A percentile compares a stretch with the other conserved stretches of the same genome.
Evolutionary conservation across 1,140 invertebrate genomes (phyloP).

Genomic region (Yoshiicerus persimilis): DNA sequence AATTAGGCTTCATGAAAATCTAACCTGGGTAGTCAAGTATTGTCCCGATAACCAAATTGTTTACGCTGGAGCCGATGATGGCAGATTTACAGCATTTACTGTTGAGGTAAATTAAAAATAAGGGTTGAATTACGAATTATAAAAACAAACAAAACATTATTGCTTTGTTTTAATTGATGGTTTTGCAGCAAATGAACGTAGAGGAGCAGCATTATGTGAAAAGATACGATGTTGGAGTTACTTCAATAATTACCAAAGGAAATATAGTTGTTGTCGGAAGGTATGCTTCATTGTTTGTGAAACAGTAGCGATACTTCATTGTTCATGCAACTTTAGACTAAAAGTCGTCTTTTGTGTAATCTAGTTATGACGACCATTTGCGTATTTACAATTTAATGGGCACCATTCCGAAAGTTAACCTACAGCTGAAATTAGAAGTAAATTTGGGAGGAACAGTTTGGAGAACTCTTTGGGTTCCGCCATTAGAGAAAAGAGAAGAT

Average conservation of each 20-base stretch:
- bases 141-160: too few species aligned
- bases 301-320: too few species aligned
- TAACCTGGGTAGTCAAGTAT: slow-evolving; percentile 44
- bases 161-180: too few species aligned
- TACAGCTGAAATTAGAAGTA: slow-evolving; percentile 29
- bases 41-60: slow-evolving; percentile 16
- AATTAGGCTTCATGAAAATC: slow-evolving; percentile 36
- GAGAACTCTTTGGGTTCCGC: slow-evolving; percentile 42
- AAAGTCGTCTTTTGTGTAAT: not conserved
- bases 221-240: slow-evolving; percentile 45
- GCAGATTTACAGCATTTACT: slow-evolving; percentile 40
- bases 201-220: not conserved
- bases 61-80: slow-evolving; percentile 45
- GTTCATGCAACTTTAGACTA: not conserved
- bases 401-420: not conserved
- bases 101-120: not conserved
- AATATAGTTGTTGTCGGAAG: slow-evolving; percentile 44
- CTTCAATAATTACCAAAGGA: slow-evolving; percentile 36
- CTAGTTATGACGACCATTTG: slow-evolving; percentile 46
- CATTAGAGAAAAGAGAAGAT: not conserved
- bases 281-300: slow-evolving; percentile 3
- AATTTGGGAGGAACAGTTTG: slow-evolving; percentile 45
- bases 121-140: too few species aligned
- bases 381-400: slow-evolving; percentile 28
- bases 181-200: not conserved